phyloP scores from a whole-genome alignment of 2,888 invertebrate genomes.

The Sesia apiformis region DNA sequence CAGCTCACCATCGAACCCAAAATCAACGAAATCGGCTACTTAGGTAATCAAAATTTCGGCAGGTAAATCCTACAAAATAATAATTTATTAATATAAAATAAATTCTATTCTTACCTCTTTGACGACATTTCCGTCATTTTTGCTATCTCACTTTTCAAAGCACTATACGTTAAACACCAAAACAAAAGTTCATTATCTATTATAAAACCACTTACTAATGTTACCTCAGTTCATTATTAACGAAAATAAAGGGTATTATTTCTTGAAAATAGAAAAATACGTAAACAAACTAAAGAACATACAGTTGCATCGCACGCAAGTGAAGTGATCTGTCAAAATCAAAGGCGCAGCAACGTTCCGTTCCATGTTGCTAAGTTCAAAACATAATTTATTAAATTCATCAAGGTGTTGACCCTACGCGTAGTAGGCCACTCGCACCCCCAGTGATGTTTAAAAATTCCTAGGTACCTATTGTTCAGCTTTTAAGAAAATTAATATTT shows the following conservation, averaged over 20 bases:
- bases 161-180: slow-evolving; percentile 20
- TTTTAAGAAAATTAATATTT: too few species aligned
- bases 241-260: slow-evolving; percentile 10
- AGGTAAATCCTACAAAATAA: slow-evolving; percentile 2
- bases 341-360: too few species aligned
- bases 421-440: too few species aligned
- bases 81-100: slow-evolving; percentile 7
- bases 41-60: slow-evolving; percentile 1
- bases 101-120: slow-evolving; percentile 49
- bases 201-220: slow-evolving; percentile 7
- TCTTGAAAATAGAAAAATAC: slow-evolving; percentile 13
- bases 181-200: slow-evolving; percentile 39
- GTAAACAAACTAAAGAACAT: slow-evolving; percentile 4
- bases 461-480: too few species aligned
- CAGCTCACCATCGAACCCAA: too few species aligned
- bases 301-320: slow-evolving; percentile 5
- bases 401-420: too few species aligned
- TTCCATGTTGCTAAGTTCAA: too few species aligned
- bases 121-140: slow-evolving; percentile 63
- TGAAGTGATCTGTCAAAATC: neutral
- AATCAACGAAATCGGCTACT: slow-evolving; percentile 5
- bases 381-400: too few species aligned
- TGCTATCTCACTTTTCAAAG: slow-evolving; percentile 28
- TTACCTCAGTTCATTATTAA: neutral
- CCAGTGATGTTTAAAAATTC: too few species aligned